Base-by-base conservation (phyloP, 92 coral and sea anemone genomes). In the Siderastrea radians region DNA sequence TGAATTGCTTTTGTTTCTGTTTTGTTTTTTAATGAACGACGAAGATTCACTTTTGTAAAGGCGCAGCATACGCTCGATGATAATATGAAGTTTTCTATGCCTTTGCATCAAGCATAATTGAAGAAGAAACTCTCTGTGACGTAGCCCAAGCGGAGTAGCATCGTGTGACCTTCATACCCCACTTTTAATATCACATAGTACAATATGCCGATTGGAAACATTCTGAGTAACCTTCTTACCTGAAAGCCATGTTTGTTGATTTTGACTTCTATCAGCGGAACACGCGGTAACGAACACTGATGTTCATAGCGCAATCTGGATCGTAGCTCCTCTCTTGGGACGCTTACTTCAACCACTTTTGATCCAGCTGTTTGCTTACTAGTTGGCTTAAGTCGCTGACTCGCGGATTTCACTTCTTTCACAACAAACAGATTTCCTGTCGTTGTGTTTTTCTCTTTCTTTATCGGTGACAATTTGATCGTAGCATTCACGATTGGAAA, bases 211-310 rank as follows among this genome's bases (percentile, higher is more conserved):
- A 16, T 44, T 47, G 19, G 6, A 4, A 45, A 62, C 4, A 43
- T 2, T 0, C 45, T 67, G 2, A 67, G 15, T 44, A 53, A 47
- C 9, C 49, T 12, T 52, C 93, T 74, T 62, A 91, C 94, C 94
- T 91, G 87, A 46, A 84, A 67, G 73, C 91, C 90, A 83, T 57
- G 61, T 17, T 86, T 89, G 66, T 91, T 90, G 83, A 92, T 92
- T 45, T 92, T 92, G 55, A 92, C 85, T 72, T 92, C 93, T 12
- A 92, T 92, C 66, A 92, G 63, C 1, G 95, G 95, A 2, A 92
- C 90, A 64, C 81, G 89, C 7, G 86, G 73, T 46, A 59, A 84
- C 13, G 74, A 5, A 47, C 72, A 79, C 16, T 73, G 51, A 5
- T 75, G 55, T 83, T 78, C 76, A 62, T 72, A 69, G 13, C 44